Evolutionary conservation across 2,797 vertebrate genomes (phyloP).

Genomic region (Enteromius paludinosus): DNA sequence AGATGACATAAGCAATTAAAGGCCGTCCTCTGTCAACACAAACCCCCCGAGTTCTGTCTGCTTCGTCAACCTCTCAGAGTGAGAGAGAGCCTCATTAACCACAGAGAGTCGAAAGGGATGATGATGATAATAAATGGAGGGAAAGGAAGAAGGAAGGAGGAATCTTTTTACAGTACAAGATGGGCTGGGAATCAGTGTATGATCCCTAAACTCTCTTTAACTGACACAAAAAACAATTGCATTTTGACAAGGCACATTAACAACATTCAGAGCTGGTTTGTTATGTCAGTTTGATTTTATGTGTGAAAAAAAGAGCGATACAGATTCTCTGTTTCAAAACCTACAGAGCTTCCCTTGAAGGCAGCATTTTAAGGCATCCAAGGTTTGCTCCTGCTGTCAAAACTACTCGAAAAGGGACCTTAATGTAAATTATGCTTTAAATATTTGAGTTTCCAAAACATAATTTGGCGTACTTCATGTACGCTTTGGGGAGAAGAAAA

Average conservation of each 20-base stretch:
- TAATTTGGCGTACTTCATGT: no score
- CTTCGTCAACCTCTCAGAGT: slow-evolving; percentile 24
- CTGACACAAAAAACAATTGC: neutral
- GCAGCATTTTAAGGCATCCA: neutral
- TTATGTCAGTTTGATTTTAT: neutral
- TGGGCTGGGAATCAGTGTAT: neutral
- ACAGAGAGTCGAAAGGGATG: slow-evolving; percentile 15
- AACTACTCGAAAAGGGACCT: neutral
- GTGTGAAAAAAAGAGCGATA: neutral
- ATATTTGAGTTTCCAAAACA: neutral
- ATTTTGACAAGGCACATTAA: slow-evolving; percentile 6
- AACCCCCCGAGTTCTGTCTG: slow-evolving; percentile 38
- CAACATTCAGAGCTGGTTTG: neutral
- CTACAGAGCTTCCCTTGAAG: neutral
- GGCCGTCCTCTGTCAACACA: slow-evolving; percentile 44
- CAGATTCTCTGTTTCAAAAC: slow-evolving; percentile 1
- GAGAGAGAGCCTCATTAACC: slow-evolving; percentile 44
- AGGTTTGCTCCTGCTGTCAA: neutral
- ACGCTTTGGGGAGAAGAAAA: no score
- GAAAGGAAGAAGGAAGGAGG: neutral
- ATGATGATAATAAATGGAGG: slow-evolving; percentile 10
- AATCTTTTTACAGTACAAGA: neutral
- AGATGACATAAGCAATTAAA: slow-evolving; percentile 42
- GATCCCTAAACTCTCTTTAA: neutral
- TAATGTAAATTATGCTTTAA: neutral